These are phyloP conservation scores for Amphipoea oculea DNA, from an alignment of 2,888 invertebrate species.

Conservation along the genomic window DNA sequence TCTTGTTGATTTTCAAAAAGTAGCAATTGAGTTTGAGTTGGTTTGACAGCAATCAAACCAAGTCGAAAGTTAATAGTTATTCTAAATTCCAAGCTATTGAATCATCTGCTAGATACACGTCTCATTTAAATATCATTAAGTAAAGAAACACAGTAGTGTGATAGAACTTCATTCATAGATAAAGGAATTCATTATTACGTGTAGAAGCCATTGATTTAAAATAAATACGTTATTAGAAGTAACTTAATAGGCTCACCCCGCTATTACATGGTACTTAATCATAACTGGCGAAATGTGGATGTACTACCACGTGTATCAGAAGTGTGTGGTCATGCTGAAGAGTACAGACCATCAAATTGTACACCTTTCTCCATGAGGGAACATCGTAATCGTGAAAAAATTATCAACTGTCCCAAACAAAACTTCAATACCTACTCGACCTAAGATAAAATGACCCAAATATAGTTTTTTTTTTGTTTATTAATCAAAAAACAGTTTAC, in stretches of 20 bases:
- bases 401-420: no score
- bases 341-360: neutral
- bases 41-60: neutral
- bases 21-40: no score
- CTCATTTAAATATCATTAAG: slow-evolving; percentile 5
- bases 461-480: no score
- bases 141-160: neutral
- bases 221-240: neutral
- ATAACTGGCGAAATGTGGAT: neutral
- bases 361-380: neutral
- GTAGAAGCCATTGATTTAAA: neutral
- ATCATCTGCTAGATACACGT: neutral
- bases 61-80: neutral
- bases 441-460: no score
- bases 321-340: no score
- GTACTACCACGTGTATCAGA: neutral
- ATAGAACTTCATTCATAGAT: neutral
- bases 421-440: no score
- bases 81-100: neutral
- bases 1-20: no score
- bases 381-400: neutral
- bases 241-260: neutral
- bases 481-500: no score
- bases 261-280: neutral
- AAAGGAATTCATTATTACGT: neutral